A percentile compares a stretch with the other conserved stretches of the same genome.
These are phyloP conservation scores for Cyprinella venusta DNA, from an alignment of 2,797 vertebrate genomes.

Conservation along the genomic window DNA sequence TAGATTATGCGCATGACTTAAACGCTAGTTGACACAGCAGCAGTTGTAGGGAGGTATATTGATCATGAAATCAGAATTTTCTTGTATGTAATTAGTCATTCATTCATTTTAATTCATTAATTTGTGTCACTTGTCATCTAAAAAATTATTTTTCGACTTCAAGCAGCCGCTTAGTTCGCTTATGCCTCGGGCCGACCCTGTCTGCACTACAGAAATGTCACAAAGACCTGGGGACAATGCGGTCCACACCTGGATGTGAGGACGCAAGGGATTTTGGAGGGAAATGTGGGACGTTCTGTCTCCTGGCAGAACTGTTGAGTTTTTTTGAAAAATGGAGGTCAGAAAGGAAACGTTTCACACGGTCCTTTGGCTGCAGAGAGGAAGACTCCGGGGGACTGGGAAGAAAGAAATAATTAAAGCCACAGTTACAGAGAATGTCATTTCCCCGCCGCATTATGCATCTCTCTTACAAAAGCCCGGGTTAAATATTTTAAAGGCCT, in stretches of 20 bases:
- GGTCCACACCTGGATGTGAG: slow-evolving; percentile 22
- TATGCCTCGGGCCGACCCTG: background rate
- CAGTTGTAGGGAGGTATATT: too few species aligned
- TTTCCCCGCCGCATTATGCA: slow-evolving; percentile 45
- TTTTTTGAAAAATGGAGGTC: slow-evolving; percentile 63
- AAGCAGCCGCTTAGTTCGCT: too few species aligned
- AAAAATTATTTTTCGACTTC: too few species aligned
- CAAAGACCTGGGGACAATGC: slow-evolving; percentile 48
- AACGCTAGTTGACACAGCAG: too few species aligned
- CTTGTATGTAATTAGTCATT: too few species aligned
- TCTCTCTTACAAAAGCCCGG: slow-evolving; percentile 46
- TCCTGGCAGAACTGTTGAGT: slow-evolving; percentile 58
- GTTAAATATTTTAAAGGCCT: slow-evolving; percentile 62
- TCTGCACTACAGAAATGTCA: slow-evolving; percentile 51
- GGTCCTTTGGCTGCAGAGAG: slow-evolving; percentile 53
- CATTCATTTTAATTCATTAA: too few species aligned
- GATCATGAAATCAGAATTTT: too few species aligned
- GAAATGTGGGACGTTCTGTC: slow-evolving; percentile 64
- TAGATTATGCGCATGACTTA: too few species aligned
- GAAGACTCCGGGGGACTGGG: slow-evolving; percentile 30
- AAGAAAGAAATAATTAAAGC: slow-evolving; percentile 66
- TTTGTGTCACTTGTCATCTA: too few species aligned
- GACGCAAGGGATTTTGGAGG: slow-evolving; percentile 39
- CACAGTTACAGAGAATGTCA: slow-evolving; percentile 50
- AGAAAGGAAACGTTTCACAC: slow-evolving; percentile 53